Evolutionary conservation across 2,888 invertebrate genomes (phyloP).

Genomic region (Carcina quercana): DNA sequence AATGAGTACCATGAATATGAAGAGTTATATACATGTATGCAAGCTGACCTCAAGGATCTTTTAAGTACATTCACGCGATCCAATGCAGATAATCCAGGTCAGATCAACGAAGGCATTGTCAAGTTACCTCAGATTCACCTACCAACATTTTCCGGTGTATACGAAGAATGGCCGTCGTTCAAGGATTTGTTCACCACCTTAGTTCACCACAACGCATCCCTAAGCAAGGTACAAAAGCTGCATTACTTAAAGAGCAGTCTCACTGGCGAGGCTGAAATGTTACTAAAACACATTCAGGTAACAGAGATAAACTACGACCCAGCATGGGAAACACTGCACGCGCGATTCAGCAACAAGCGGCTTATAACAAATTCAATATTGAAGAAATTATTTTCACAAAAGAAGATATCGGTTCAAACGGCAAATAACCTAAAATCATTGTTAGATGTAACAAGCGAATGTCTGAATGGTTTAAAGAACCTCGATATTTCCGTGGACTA

Average conservation of each 20-base stretch:
- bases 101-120: too few relatives aligned
- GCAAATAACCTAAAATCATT: conserved; percentile 16
- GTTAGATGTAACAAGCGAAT: conserved; percentile 21
- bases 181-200: conserved; percentile 5
- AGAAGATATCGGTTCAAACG: conserved; percentile 12
- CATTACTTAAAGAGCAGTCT: conserved; percentile 9
- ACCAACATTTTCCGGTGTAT: conserved; percentile 4
- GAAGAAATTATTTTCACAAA: conserved; percentile 17
- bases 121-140: conserved; percentile 5
- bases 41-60: too few relatives aligned
- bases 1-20: too few relatives aligned
- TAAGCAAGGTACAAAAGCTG: conserved; percentile 7
- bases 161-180: conserved; percentile 6
- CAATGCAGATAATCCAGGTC: too few relatives aligned
- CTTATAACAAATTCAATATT: conserved; percentile 15
- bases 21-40: too few relatives aligned
- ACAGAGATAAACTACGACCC: conserved; percentile 13
- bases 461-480: conserved; percentile 18
- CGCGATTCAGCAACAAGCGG: conserved; percentile 16
- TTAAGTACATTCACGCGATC: too few relatives aligned
- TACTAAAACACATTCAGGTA: conserved; percentile 7
- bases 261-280: conserved; percentile 4
- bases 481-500: conserved; percentile 13
- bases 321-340: conserved; percentile 14
- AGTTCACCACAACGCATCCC: conserved; percentile 5